Evolutionary conservation across 2,797 vertebrate genomes (phyloP), one percentile per base, ranked within the genome.

Genomic region (Chromis chromis): DNA sequence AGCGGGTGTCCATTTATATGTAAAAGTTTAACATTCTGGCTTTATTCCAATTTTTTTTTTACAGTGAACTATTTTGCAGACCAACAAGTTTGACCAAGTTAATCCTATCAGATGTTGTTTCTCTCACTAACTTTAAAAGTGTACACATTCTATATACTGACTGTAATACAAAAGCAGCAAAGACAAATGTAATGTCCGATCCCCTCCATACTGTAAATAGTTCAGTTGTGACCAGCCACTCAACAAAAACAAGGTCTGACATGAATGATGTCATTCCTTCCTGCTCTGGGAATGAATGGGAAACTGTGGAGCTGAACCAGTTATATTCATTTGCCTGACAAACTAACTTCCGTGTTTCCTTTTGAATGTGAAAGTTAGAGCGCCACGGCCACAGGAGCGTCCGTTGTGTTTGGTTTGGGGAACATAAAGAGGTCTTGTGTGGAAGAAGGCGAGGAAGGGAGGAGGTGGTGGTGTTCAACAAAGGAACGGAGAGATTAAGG

Each of bases 291-390:
- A 36, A 65, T 75, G 67, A 84, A 88, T 70, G 68, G 67, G 28
- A 82, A 75, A 70, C 4, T 49, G 85, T 58, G 59, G 24, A 13
- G 17, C 65, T 17, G 31, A 39, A 76, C 13, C 76, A 25, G 65
- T 79, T 28, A 21, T 13, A 81, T 55, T 84, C 61, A 88, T 90
- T 76, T 88, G 81, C 70, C 83, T 76, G 73, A 76, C 85, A 88
- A 87, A 90, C 73, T 50, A 79, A 87, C 85, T 85, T 85, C 80
- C 54, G 13, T 8, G 72, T 86, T 82, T 72, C 85, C 36, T 53
- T 81, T 70, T 83, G 67, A 83, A 79, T 56, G 57, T 9, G 46
- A 80, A 70, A 77, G 79, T 74, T 16, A 3, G 65, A 75, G 76
- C 4, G 8, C 10, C n/a, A 28, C 33, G 4, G 16, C 58, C 59